Base-by-base conservation (phyloP, 2,113 vertebrate genomes). In the Uropsilus gracilis region DNA sequence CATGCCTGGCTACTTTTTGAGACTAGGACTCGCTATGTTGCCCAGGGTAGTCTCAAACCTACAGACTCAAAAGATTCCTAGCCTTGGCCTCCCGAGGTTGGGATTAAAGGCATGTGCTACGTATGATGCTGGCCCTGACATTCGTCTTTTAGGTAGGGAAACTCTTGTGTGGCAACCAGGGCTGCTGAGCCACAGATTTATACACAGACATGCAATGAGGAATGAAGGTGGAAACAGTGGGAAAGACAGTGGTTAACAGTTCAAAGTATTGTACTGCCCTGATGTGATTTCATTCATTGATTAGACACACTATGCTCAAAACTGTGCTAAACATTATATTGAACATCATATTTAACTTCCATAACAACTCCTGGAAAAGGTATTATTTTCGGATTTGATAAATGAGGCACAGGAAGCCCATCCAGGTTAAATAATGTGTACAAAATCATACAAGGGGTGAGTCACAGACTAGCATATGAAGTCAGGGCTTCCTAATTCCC, bases 311-410 rank as follows among this genome's bases (percentile, higher is more conserved):
- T 81, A 10, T 78, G 13, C 24, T 16, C 66, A 88, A 53, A 16
- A 34, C 7, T 6, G 2, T 34, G 28, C n/a, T 32, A 59, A 85
- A 57, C 22, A 4, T 53, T 83, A 64, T 55, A 30, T 42, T 9
- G 34, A 44, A 3, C 37, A 68, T 91, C 86, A 63, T 44, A 75
- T 46, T 90, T 93, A 61, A 55, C 32, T 78, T 94, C 89, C 39
- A 72, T 61, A 78, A 83, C 22, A 32, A 34, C 17, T 26, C 12
- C 8, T 32, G 28, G 69, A 16, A 86, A 69, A 95, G 32, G 32
- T 34, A 28, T 20, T 73, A 46, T 64, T 85, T 81, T 72, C 16
- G 90, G 39, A 87, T 87, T 94, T 76, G 59, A 69, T 17, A 75
- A n/a, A 77, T 68, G 34, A 95, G 72, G 34, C 26, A 63, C 44